A percentile compares a stretch with the other conserved stretches of the same genome.
These are phyloP conservation scores for Crocodylus rhombifer DNA, from an alignment of 2,797 vertebrate genomes.

Conservation along the genomic window DNA sequence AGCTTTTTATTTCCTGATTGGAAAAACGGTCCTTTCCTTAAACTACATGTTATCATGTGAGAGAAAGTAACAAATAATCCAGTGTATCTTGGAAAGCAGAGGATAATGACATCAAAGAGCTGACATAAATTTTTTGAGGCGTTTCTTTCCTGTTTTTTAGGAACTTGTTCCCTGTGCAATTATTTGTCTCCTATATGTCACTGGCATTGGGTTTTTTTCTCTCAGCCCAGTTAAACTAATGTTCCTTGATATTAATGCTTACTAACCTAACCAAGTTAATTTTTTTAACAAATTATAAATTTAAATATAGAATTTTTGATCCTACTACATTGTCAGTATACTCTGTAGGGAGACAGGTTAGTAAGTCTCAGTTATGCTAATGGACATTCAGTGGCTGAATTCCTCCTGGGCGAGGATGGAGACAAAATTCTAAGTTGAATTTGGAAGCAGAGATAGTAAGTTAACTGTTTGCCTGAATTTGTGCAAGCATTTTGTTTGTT, in stretches of 20 bases:
- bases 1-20: conserved; percentile 60
- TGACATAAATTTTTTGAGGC: conserved; percentile 22
- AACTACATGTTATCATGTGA: conserved; percentile 14
- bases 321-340: neutral
- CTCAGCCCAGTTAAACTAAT: neutral
- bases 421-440: neutral
- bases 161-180: neutral
- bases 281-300: neutral
- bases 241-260: neutral
- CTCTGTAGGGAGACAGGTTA: neutral
- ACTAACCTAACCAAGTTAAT: neutral
- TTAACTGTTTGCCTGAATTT: fast-evolving
- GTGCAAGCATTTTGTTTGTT: neutral
- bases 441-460: neutral
- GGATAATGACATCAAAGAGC: conserved; percentile 23
- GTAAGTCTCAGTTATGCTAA: fast-evolving
- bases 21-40: conserved; percentile 35
- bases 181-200: neutral
- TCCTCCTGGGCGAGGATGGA: fast-evolving
- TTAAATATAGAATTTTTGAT: neutral
- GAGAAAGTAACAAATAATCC: neutral
- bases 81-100: fast-evolving
- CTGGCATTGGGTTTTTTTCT: neutral
- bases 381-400: neutral
- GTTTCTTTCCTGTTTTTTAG: conserved; percentile 66